These are phyloP conservation scores for Rhimphoctona megacephalus DNA, from an alignment of 2,888 invertebrate genomes.

Conservation along the genomic window DNA sequence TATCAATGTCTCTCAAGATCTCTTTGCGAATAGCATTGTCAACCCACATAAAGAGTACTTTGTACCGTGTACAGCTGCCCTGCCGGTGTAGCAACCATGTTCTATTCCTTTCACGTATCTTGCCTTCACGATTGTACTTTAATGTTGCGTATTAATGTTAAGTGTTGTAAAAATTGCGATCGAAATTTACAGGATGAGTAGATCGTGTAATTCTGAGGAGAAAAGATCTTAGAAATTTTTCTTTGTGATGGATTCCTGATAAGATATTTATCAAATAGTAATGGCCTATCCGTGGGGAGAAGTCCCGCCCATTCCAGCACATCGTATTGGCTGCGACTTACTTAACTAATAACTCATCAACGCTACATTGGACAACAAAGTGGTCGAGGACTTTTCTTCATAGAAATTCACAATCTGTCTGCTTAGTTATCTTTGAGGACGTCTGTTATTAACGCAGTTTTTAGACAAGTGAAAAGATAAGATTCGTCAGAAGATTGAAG, in stretches of 20 bases:
- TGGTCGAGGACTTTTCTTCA: not conserved
- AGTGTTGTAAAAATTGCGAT: not conserved
- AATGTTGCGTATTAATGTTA: not conserved
- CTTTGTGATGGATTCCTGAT: not conserved
- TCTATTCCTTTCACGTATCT: constrained; percentile 40
- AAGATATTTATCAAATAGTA: not conserved
- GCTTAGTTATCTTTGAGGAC: not conserved
- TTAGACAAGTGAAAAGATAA: constrained; percentile 24
- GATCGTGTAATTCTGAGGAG: not conserved
- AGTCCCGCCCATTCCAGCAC: too few relatives aligned
- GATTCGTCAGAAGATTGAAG: constrained; percentile 43
- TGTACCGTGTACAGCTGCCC: constrained; percentile 35
- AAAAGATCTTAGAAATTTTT: not conserved
- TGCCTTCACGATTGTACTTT: constrained; percentile 13
- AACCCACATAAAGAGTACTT: constrained; percentile 54
- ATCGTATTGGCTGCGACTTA: too few relatives aligned
- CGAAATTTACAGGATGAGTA: not conserved
- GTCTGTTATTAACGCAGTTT: not conserved
- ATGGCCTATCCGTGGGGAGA: too few relatives aligned
- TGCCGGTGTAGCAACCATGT: constrained; percentile 21
- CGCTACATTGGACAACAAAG: not conserved
- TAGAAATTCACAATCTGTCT: not conserved
- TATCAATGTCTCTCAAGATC: constrained; percentile 71
- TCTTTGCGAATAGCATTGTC: constrained; percentile 62
- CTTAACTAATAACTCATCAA: not conserved